Base-by-base conservation (phyloP, 92 coral and sea anemone genomes). In the Zoanthus sociatus region DNA sequence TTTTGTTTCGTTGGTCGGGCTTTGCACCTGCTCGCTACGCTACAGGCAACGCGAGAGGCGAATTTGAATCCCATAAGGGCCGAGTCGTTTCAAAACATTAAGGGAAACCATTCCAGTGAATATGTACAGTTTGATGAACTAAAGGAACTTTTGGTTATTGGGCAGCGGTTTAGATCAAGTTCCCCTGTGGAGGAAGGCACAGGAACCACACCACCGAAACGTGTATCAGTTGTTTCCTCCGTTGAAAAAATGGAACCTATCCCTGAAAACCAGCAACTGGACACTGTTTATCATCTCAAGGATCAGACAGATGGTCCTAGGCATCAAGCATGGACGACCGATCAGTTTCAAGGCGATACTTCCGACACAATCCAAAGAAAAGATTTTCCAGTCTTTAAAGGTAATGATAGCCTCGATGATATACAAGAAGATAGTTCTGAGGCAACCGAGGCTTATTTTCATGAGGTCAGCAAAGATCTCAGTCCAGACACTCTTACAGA, bases 161-260 rank as follows among this genome's bases (percentile, higher is more conserved):
- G 92, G 26, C 96, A 93, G 78, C 73, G 86, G n/a, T 30, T 89
- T n/a, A 78, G 45, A 31, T 46, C 79, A 14, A 45, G 30, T 48
- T 18, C 87, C 46, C 37, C 61, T 74, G 47, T 4, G 5, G 47
- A 74, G 45, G 77, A 68, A 53, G 66, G 78, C 5, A 66, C 91
- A 18, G 69, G 46, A 42, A 64, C 87, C 5, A 15, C 33, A 9
- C 50, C 31, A 13, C 16, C 66, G 53, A 83, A 31, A 73, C 50
- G 77, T 58, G 82, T 84, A 17, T 71, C 89, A 17, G 60, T 81
- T 54, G 70, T 87, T 32, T 76, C 91, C 4, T 32, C 56, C 12
- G 48, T 78, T 16, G 79, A 79, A 53, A 93, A 84, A 69, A 90
- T 94, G 21, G 91, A 84, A 69, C 88, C 98, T 26, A 94, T 94